Evolutionary conservation across 2,888 invertebrate genomes (phyloP).

Genomic region (Diplazon laetatorius): DNA sequence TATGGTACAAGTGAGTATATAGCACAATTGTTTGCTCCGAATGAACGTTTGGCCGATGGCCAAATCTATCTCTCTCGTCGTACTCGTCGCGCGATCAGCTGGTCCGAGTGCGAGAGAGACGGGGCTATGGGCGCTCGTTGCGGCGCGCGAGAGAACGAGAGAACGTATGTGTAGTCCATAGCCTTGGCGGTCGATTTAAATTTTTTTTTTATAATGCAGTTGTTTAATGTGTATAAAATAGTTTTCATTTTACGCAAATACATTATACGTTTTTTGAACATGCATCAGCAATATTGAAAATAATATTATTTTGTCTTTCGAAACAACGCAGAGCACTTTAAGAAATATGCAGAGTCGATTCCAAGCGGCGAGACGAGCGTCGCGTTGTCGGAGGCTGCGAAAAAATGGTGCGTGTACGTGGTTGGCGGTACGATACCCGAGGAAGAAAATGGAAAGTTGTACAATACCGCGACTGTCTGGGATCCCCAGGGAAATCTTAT

Average conservation of each 20-base stretch:
- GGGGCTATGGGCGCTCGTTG: too few species aligned
- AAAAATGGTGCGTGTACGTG: conserved; percentile 89
- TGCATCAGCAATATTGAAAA: background rate
- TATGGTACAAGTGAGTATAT: conserved; percentile 89
- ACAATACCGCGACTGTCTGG: conserved; percentile 96
- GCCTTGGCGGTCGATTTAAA: too few species aligned
- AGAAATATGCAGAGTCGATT: conserved; percentile 92
- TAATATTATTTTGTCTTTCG: conserved; percentile 57
- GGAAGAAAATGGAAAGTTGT: conserved; percentile 86
- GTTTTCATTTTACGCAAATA: conserved; percentile 12
- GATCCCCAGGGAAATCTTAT: conserved; percentile 90
- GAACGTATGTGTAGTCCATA: too few species aligned
- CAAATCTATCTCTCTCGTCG: too few species aligned
- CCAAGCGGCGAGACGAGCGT: conserved; percentile 90
- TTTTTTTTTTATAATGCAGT: background rate
- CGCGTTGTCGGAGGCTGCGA: conserved; percentile 89
- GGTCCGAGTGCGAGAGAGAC: too few species aligned
- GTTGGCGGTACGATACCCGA: conserved; percentile 97
- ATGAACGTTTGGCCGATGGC: background rate
- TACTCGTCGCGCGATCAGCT: too few species aligned
- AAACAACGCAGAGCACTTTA: conserved; percentile 86
- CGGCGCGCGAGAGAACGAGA: too few species aligned
- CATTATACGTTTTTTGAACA: too few species aligned
- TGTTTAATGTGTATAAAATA: too few species aligned
- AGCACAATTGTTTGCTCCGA: background rate